phyloP scores from a whole-genome alignment of 1,140 invertebrate genomes.

The Atta colombica region DNA sequence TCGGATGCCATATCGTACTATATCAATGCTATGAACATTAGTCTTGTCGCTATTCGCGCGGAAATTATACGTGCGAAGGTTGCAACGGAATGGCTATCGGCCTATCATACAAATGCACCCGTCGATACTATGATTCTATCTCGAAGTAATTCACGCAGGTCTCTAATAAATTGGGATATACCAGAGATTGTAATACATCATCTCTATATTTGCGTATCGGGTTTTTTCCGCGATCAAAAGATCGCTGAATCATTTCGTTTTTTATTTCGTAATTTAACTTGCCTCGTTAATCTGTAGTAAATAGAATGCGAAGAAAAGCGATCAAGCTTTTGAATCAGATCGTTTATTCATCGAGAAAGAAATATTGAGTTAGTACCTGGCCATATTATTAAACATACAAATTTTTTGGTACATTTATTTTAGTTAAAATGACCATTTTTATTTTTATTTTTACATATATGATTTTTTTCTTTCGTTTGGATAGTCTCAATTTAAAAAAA shows the following conservation, averaged over 20 bases:
- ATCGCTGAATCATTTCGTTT: background rate
- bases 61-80: background rate
- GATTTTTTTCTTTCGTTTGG: too few relatives aligned
- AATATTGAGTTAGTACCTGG: background rate
- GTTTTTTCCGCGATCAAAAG: slow-evolving; percentile 8
- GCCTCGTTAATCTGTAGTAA: background rate
- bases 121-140: slow-evolving; percentile 72
- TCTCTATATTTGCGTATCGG: slow-evolving; percentile 2
- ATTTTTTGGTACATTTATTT: too few relatives aligned
- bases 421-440: too few relatives aligned
- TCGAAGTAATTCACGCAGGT: slow-evolving; percentile 69
- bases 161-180: slow-evolving; percentile 68
- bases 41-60: background rate
- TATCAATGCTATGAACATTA: slow-evolving; percentile 29
- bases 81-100: slow-evolving; percentile 15
- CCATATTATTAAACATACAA: too few relatives aligned
- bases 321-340: background rate
- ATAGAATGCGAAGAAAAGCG: background rate
- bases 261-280: background rate
- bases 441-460: too few relatives aligned
- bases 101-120: slow-evolving; percentile 70
- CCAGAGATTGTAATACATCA: slow-evolving; percentile 61
- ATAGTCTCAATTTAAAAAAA: too few relatives aligned
- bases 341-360: background rate
- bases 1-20: background rate